phyloP scores from a whole-genome alignment of 2,113 vertebrate genomes.

The Pomatorhinus ruficollis region DNA sequence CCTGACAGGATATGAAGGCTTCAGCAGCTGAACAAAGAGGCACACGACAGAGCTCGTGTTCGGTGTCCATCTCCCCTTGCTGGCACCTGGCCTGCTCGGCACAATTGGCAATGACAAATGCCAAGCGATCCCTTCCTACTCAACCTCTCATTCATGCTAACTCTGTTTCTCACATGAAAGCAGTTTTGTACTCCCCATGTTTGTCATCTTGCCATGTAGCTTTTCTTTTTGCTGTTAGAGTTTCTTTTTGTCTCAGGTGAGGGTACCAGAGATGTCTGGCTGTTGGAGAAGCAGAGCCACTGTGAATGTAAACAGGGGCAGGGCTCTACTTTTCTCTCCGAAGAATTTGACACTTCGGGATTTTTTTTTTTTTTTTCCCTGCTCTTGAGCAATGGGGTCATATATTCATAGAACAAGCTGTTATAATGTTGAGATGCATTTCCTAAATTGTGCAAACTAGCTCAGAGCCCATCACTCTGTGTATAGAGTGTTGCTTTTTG shows the following conservation, averaged over 20 bases:
- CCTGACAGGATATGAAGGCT: conserved; percentile 11
- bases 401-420: conserved; percentile 1
- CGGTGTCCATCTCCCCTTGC: neutral
- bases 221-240: neutral
- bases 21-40: conserved; percentile 2
- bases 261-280: neutral
- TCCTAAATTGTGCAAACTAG: conserved; percentile 23
- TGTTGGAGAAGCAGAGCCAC: neutral
- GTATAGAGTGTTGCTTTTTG: neutral
- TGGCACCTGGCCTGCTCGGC: neutral
- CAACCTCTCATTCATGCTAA: neutral
- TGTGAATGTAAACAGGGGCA: neutral
- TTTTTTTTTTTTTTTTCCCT: neutral
- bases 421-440: neutral
- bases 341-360: neutral
- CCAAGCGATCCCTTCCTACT: neutral
- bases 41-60: neutral
- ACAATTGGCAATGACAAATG: neutral
- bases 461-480: neutral
- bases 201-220: neutral
- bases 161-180: neutral
- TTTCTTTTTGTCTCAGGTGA: neutral
- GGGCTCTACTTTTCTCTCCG: neutral
- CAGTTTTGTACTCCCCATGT: neutral
- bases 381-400: neutral